These are phyloP conservation scores for Drosophila sp. DNA, from an alignment of 1,140 invertebrate species.

Conservation along the genomic window DNA sequence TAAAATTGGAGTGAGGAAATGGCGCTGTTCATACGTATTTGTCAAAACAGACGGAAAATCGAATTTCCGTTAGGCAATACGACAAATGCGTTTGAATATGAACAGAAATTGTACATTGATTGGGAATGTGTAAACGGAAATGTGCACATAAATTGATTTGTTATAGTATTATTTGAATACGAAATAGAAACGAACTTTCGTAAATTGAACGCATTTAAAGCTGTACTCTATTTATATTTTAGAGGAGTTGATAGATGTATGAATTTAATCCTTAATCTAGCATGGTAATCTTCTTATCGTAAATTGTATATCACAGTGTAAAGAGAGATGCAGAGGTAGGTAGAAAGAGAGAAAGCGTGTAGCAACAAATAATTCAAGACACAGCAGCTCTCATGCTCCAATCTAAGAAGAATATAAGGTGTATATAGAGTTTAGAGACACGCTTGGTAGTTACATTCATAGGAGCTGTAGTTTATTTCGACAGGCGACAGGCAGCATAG, in stretches of 20 bases:
- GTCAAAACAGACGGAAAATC: slow-evolving; percentile 57
- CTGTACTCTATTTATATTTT: neutral
- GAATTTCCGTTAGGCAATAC: slow-evolving; percentile 59
- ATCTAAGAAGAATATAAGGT: slow-evolving; percentile 3
- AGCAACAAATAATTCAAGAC: neutral
- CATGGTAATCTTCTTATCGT: too few species aligned
- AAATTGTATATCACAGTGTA: neutral
- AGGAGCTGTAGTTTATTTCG: slow-evolving; percentile 15
- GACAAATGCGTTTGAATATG: slow-evolving; percentile 22
- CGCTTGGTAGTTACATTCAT: slow-evolving; percentile 33
- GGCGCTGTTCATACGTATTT: slow-evolving; percentile 21
- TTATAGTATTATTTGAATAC: neutral
- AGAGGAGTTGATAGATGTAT: too few species aligned
- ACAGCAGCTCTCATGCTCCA: slow-evolving; percentile 12
- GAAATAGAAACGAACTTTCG: neutral
- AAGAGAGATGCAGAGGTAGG: neutral
- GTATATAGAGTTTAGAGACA: slow-evolving; percentile 1
- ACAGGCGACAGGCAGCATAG: slow-evolving; percentile 27
- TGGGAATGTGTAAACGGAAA: slow-evolving; percentile 54
- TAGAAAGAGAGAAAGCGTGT: neutral
- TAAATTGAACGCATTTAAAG: neutral
- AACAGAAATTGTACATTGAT: slow-evolving; percentile 17
- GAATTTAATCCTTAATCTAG: too few species aligned
- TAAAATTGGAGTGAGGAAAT: neutral
- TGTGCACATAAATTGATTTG: slow-evolving; percentile 43